Conservation (phyloP, 23 tunicate genomes). For the Trididemnum clinides region DNA sequence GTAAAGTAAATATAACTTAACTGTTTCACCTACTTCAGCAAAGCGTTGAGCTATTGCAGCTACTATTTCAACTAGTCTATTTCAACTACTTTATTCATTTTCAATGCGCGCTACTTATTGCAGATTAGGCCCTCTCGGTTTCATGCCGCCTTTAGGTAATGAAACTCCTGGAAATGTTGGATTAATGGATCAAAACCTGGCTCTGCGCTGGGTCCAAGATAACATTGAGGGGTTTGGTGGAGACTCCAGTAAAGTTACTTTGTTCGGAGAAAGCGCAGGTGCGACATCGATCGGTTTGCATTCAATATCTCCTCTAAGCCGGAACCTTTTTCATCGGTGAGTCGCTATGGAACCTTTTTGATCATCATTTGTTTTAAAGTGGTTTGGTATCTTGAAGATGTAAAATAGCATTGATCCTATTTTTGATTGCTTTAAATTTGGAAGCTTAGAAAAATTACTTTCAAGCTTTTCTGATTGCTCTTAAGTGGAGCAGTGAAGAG, state of each 20-base stretch:
- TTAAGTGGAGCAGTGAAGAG: too few relatives aligned
- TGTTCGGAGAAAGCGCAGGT: slow-evolving; percentile 81
- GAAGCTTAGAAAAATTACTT: too few relatives aligned
- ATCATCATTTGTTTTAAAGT: background rate
- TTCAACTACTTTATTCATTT: too few relatives aligned
- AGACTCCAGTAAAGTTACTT: slow-evolving; percentile 60
- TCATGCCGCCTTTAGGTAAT: slow-evolving; percentile 58
- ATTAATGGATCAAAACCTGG: slow-evolving; percentile 65
- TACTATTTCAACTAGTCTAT: too few relatives aligned
- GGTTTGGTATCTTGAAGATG: too few relatives aligned
- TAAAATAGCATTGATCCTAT: too few relatives aligned
- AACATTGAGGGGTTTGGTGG: slow-evolving; percentile 75
- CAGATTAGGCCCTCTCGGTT: slow-evolving; percentile 77
- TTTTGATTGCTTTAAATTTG: too few relatives aligned
- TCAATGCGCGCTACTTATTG: background rate
- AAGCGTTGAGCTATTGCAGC: too few relatives aligned
- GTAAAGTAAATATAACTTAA: too few relatives aligned
- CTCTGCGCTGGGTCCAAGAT: slow-evolving; percentile 69
- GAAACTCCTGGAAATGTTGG: slow-evolving; percentile 66
- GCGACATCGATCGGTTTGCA: slow-evolving; percentile 69
- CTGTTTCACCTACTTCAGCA: too few relatives aligned
- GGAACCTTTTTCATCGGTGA: slow-evolving; percentile 58
- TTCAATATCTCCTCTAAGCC: slow-evolving; percentile 47
- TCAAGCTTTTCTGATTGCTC: too few relatives aligned
- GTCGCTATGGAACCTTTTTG: too few relatives aligned